Conservation (phyloP, 1,140 invertebrate species). For the Daktulosphaira vitifoliae region DNA sequence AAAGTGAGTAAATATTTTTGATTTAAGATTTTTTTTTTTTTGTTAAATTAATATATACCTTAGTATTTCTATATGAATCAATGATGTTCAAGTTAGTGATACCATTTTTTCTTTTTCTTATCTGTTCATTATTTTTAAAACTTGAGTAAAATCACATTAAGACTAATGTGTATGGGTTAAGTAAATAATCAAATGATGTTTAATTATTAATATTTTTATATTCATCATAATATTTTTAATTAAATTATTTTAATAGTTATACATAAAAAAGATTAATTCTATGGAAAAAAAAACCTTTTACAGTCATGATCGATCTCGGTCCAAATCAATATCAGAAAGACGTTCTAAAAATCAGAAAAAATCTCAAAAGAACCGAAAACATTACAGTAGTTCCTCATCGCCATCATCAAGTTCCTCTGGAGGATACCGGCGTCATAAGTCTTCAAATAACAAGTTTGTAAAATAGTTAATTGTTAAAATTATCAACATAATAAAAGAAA, state of each 20-base stretch:
- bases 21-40: background rate
- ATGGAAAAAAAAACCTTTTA: no score
- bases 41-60: background rate
- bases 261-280: no score
- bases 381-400: conserved; percentile 20
- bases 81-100: no score
- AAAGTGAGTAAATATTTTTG: background rate
- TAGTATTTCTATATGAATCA: no score
- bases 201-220: no score
- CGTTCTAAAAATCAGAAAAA: conserved; percentile 14
- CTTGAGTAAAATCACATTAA: no score
- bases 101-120: no score
- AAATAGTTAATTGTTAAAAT: background rate
- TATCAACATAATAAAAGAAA: background rate
- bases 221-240: no score
- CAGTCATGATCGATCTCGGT: conserved; percentile 11
- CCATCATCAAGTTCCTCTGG: conserved; percentile 21
- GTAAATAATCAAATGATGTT: no score
- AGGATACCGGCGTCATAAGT: conserved; percentile 30
- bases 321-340: conserved; percentile 23
- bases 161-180: no score
- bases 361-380: conserved; percentile 17
- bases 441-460: conserved; percentile 28
- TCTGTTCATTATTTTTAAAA: no score
- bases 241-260: no score